Conservation (phyloP, 2,888 invertebrate genomes). For the Cataglyphis albicans region DNA sequence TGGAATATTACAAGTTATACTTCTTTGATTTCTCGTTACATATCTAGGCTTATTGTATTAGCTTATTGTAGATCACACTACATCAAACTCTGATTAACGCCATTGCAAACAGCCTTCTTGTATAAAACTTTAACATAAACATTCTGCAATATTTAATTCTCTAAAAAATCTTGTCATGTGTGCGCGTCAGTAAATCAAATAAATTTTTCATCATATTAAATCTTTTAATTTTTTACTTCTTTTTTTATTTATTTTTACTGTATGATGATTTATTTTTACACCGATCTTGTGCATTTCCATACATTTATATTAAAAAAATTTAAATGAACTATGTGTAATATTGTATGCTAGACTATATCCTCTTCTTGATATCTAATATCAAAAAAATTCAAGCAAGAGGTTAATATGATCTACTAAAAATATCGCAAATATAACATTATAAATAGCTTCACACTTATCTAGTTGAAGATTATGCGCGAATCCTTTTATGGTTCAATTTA, state of each 20-base stretch:
- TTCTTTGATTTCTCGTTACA: neutral
- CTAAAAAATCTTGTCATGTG: neutral
- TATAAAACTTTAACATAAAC: slow-evolving; percentile 1
- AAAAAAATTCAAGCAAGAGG: slow-evolving; percentile 1
- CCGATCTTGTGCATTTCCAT: neutral
- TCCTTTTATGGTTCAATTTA: slow-evolving; percentile 52
- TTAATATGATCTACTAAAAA: slow-evolving; percentile 42
- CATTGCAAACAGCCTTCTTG: neutral
- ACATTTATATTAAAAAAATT: neutral
- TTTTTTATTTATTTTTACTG: neutral
- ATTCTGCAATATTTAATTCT: neutral
- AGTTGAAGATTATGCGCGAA: slow-evolving; percentile 38
- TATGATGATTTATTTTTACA: neutral
- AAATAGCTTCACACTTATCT: slow-evolving; percentile 37
- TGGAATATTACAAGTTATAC: slow-evolving; percentile 1
- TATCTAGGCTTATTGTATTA: neutral
- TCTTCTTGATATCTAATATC: neutral
- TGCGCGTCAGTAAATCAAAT: neutral
- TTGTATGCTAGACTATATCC: neutral
- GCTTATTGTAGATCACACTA: neutral
- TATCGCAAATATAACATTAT: slow-evolving; percentile 33
- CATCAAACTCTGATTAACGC: neutral
- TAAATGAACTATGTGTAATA: neutral
- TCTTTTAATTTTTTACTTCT: neutral
- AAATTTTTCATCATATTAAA: neutral